These are phyloP conservation scores for Bambusicola thoracicus DNA, from an alignment of 2,113 vertebrate genomes.

Conservation along the genomic window DNA sequence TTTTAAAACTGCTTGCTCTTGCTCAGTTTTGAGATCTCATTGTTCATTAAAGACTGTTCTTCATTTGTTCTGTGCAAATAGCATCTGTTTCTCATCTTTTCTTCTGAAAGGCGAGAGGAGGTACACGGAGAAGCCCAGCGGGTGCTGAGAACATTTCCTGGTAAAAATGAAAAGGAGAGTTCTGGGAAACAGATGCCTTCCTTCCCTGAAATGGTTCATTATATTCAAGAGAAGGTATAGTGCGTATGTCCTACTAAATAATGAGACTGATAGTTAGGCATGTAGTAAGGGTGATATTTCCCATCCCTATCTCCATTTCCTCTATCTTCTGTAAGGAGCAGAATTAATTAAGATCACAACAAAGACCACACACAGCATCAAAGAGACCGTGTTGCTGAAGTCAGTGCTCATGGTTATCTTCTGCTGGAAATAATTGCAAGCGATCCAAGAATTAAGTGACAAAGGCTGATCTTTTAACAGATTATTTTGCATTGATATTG, in stretches of 20 bases:
- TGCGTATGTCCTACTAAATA: not conserved
- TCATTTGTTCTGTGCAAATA: not conserved
- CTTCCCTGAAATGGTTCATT: conserved; percentile 96
- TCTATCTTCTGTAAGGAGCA: not conserved
- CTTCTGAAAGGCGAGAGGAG: conserved; percentile 88
- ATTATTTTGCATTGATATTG: not conserved
- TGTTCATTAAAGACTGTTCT: not conserved
- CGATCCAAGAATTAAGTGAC: not conserved
- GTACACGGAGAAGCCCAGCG: conserved; percentile 92
- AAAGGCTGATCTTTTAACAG: not conserved
- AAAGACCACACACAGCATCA: not conserved
- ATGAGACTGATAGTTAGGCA: not conserved
- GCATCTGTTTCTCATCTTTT: conserved; percentile 20
- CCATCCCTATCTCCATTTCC: not conserved
- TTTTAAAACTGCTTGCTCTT: not conserved
- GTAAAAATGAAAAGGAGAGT: conserved; percentile 85
- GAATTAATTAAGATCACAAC: not conserved
- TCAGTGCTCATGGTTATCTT: not conserved
- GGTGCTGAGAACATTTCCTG: conserved; percentile 84
- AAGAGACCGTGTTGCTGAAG: not conserved
- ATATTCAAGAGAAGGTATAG: conserved; percentile 94
- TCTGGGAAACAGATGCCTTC: conserved; percentile 89
- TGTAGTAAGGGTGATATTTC: not conserved
- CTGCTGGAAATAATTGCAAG: not conserved
- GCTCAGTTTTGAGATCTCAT: not conserved